Base-by-base conservation (phyloP, 2,797 vertebrate species). In the Pseudochirops cupreus region DNA sequence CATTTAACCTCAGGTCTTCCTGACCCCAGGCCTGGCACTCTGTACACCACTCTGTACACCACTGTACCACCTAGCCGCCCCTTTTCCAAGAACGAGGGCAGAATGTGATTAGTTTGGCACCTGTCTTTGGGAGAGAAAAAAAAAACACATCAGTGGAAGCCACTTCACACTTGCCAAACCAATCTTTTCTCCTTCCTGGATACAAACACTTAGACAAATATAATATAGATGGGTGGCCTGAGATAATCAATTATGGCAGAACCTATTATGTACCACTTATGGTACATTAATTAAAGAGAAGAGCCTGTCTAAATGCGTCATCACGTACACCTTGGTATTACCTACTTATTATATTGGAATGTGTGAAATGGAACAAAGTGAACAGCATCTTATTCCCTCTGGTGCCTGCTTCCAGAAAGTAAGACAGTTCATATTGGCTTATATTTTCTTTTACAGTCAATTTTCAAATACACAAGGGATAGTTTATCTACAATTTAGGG, bases 261-360 rank as follows among this genome's bases (percentile, higher is more conserved):
- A 91, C 56, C 95, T 96, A 96, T 96, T 95, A 93, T 91, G 91
- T 94, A 93, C 91, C 96, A 98, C 96, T 98, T 98, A 95, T 96
- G 96, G 95, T 33, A 52, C 67, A 98, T 91, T 95, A 97, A 97
- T 97, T 98, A 97, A 96, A 95, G 93, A 96, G 59, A 87, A 87
- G 74, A 74, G n/a, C 33, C 6, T 74, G 67, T 39, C 56, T 96
- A 96, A 97, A 93, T 96, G 97, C 95, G 97, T 94, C 95, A 94
- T 94, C 59, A 14, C 74, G 93, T 56, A 93, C 62, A 95, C 92
- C 54, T 90, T 74, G 12, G 87, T 87, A 62, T 59, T 91, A 92
- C 87, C 93, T 82, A 92, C 55, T n/a, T 57, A 33, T 5, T 21
- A 33, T n/a, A 14, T 39, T 57, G 53, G 16, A 92, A 58, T 31